These are phyloP conservation scores for Dromiciops gliroides DNA, from an alignment of 2,113 vertebrate genomes.

Conservation along the genomic window DNA sequence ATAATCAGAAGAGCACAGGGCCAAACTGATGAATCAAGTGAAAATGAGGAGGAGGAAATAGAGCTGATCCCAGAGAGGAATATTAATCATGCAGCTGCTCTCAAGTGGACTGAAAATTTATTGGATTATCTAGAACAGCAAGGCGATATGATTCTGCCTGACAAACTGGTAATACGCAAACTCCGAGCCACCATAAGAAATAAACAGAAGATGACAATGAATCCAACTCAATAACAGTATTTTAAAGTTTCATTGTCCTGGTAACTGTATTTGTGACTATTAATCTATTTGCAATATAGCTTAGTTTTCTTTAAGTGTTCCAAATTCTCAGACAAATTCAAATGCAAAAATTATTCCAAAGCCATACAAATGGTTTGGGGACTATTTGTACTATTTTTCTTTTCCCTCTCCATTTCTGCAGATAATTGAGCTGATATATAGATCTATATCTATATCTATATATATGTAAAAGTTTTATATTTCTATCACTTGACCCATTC, in stretches of 20 bases:
- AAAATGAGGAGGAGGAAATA: conserved; percentile 74
- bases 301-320: conserved; percentile 45
- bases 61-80: conserved; percentile 75
- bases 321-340: conserved; percentile 60
- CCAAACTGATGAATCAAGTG: conserved; percentile 76
- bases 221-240: conserved; percentile 58
- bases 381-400: conserved; percentile 43
- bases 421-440: conserved; percentile 27
- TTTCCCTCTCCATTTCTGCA: conserved; percentile 34
- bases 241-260: conserved; percentile 40
- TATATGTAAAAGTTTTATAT: conserved; percentile 33
- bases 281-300: conserved; percentile 25
- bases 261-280: conserved; percentile 42
- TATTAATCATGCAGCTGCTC: conserved; percentile 72
- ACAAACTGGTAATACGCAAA: conserved; percentile 75
- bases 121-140: conserved; percentile 78
- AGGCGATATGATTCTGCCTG: conserved; percentile 78
- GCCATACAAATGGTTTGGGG: conserved; percentile 16
- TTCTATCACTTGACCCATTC: conserved; percentile 12
- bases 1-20: conserved; percentile 79
- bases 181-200: conserved; percentile 79
- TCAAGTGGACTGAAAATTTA: conserved; percentile 77
- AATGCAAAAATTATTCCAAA: conserved; percentile 22
- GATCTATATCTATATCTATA: not conserved
- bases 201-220: conserved; percentile 74